Percentiles rank a stretch among this genome's conserved stretches.
phyloP scores from a whole-genome alignment of 2,797 vertebrate genomes.

The Perodicticus potto region DNA sequence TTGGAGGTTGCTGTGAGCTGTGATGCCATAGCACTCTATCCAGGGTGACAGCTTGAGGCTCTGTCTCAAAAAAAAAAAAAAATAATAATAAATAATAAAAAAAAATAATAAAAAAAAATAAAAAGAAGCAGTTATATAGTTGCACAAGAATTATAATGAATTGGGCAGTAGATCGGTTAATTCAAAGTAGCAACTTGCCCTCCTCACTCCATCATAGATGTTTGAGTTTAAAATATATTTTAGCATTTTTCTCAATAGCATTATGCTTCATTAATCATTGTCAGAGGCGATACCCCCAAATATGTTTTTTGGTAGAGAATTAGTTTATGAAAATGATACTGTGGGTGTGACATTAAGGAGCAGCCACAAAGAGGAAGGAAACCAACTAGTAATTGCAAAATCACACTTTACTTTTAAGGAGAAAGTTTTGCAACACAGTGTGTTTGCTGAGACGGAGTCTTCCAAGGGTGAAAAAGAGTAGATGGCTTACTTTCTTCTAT shows the following conservation, averaged over 20 bases:
- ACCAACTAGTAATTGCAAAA: constrained; percentile 46
- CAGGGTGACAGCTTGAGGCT: too few relatives aligned
- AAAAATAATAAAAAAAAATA: constrained; percentile 57
- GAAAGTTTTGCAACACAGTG: constrained; percentile 30
- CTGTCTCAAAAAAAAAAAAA: too few relatives aligned
- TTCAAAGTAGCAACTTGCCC: background rate
- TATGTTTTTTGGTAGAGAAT: background rate
- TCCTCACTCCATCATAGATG: background rate
- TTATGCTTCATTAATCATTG: constrained; percentile 26
- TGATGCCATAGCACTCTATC: too few relatives aligned
- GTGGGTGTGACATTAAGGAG: background rate
- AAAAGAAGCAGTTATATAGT: background rate
- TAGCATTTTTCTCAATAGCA: constrained; percentile 27
- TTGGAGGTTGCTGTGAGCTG: too few relatives aligned
- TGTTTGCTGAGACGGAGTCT: constrained; percentile 34
- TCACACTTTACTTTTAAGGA: constrained; percentile 53
- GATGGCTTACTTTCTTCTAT: constrained; percentile 10
- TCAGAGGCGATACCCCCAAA: background rate
- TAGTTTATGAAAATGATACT: constrained; percentile 28
- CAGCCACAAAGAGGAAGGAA: constrained; percentile 46
- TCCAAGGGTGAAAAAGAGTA: background rate
- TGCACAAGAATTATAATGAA: constrained; percentile 19
- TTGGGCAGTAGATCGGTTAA: background rate
- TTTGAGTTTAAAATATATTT: constrained; percentile 45
- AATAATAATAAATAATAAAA: too few relatives aligned